Evolutionary conservation across 2,888 invertebrate genomes (phyloP).

Genomic region (Archaeoteleia sp.): DNA sequence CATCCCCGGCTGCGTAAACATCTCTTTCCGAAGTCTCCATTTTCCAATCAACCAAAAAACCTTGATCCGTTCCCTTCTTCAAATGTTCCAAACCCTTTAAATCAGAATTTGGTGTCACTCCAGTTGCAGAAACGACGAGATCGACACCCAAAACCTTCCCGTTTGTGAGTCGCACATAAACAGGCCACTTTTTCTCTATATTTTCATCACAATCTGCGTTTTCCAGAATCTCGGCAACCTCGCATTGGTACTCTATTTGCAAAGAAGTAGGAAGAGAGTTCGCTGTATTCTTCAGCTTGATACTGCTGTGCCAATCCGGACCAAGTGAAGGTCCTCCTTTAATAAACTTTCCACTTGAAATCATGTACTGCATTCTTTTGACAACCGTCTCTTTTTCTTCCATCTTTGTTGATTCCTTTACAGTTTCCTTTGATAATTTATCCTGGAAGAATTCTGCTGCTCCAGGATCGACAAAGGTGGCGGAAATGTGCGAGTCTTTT

Average conservation of each 20-base stretch:
- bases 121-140: constrained; percentile 96
- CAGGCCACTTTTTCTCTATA: constrained; percentile 78
- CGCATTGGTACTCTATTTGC: constrained; percentile 74
- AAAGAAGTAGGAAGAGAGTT: constrained; percentile 72
- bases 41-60: constrained; percentile 88
- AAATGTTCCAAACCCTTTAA: constrained; percentile 78
- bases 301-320: constrained; percentile 93
- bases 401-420: background rate
- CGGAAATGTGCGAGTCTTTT: constrained; percentile 93
- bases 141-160: constrained; percentile 86
- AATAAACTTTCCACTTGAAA: constrained; percentile 76
- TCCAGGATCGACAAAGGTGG: constrained; percentile 96
- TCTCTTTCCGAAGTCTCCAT: constrained; percentile 87
- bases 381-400: constrained; percentile 12
- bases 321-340: constrained; percentile 93
- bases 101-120: constrained; percentile 85
- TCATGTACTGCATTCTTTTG: constrained; percentile 83
- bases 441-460: constrained; percentile 94
- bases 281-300: constrained; percentile 79
- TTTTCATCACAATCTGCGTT: constrained; percentile 77
- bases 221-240: constrained; percentile 79
- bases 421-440: constrained; percentile 64
- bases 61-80: constrained; percentile 82
- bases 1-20: constrained; percentile 97
- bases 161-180: constrained; percentile 85